phyloP scores from a whole-genome alignment of 2,888 invertebrate species.

The Andrena bicolor region DNA sequence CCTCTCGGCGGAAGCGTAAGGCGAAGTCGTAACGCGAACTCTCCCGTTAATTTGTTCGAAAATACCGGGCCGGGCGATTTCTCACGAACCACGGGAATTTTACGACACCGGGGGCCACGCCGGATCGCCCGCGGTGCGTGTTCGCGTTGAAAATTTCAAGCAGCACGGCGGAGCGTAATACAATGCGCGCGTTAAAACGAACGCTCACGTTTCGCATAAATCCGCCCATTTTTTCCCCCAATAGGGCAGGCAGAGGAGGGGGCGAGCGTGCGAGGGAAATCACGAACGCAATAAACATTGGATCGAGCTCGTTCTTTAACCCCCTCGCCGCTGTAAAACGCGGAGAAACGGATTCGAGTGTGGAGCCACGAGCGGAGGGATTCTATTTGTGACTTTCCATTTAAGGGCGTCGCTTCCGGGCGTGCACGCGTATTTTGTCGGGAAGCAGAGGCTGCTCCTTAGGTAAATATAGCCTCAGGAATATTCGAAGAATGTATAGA shows the following conservation, averaged over 20 bases:
- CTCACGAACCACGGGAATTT: slow-evolving; percentile 7
- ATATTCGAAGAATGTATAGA: background rate
- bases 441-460: background rate
- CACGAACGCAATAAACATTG: slow-evolving; percentile 48
- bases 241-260: background rate
- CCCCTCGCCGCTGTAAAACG: background rate
- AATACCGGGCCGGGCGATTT: slow-evolving; percentile 13
- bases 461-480: background rate
- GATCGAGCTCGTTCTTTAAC: slow-evolving; percentile 40
- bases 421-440: background rate
- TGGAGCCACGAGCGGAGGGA: slow-evolving; percentile 14
- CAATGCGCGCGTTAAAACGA: slow-evolving; percentile 41
- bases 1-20: background rate
- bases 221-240: slow-evolving; percentile 30
- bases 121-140: slow-evolving; percentile 1
- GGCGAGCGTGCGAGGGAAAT: slow-evolving; percentile 8
- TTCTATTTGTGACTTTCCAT: slow-evolving; percentile 18
- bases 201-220: slow-evolving; percentile 53
- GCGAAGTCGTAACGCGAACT: background rate
- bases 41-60: slow-evolving; percentile 12
- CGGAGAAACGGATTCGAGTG: slow-evolving; percentile 11
- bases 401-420: slow-evolving; percentile 3
- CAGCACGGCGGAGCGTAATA: slow-evolving; percentile 12
- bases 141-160: slow-evolving; percentile 32
- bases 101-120: background rate